Base-by-base conservation (phyloP, 2,113 vertebrate species). In the Oreochromis tanganicae region DNA sequence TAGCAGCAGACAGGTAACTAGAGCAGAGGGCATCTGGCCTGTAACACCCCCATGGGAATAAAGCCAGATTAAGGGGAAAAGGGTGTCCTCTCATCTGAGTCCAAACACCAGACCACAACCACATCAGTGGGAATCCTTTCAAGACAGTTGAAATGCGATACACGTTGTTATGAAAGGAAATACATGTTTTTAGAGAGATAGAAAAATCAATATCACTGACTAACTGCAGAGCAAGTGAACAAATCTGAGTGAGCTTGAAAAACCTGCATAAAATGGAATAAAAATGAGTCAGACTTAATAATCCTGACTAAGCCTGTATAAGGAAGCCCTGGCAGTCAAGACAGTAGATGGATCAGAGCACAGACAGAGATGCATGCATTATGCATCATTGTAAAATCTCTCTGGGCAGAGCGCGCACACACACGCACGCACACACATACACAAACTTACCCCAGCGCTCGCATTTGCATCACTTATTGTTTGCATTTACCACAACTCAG, bases 241-340 rank as follows among this genome's bases (percentile, higher is more conserved):
- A 94, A 95, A 96, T 95, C 86, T 89, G 93, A 93, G 83, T 32
- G 80, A 94, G 87, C 84, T 87, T 82, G 89, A 93, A 93, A 94
- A 95, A 93, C 87, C 93, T 89, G 95, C 94, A 94, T 93, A 93
- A 95, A 93, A 87, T 83, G 83, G 92, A 95, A 94, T 95, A 94
- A 93, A 93, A 96, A 96, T 95, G 96, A 96, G 93, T 95, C 94
- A 86, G 92, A 95, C 94, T 95, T 95, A 96, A 96, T 96, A 96
- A 96, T 96, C 93, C 89, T 83, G 94, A 94, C 93, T 96, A 96
- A 96, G 94, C 94, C 91, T 4, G 91, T 85, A 78, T 95, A 92
- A 96, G 94, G 91, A 95, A 95, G 91, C 93, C n/a, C 86, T 92
- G 86, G 94, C 93, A 95, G 94, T 94, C 86, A 94, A 95, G 94